Evolutionary conservation across 1,140 invertebrate species (phyloP).

Genomic region (Formica selysi): DNA sequence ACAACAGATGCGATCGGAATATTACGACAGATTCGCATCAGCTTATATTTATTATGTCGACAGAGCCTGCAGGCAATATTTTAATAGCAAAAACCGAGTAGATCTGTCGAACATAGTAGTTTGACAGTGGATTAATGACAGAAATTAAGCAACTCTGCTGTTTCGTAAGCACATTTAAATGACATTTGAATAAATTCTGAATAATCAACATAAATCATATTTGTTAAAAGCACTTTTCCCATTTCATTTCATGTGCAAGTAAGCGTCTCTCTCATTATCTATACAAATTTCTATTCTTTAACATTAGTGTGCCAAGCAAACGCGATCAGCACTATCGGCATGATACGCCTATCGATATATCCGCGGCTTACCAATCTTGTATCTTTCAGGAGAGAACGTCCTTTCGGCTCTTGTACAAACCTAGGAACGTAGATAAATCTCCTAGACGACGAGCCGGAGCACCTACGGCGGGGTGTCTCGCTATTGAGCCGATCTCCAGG

Average conservation of each 20-base stretch:
- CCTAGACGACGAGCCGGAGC: slow-evolving; percentile 54
- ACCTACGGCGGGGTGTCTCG: slow-evolving; percentile 51
- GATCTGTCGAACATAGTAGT: neutral
- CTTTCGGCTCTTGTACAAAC: neutral
- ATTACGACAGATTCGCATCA: neutral
- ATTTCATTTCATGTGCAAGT: neutral
- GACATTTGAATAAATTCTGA: neutral
- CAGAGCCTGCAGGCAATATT: neutral
- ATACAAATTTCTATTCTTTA: neutral
- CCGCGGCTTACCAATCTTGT: slow-evolving; percentile 26
- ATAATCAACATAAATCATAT: neutral
- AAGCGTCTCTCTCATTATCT: neutral
- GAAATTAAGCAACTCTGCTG: neutral
- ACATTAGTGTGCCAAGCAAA: neutral
- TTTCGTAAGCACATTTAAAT: neutral
- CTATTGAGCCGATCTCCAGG: slow-evolving; percentile 67
- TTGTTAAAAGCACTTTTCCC: neutral
- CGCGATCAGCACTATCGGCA: neutral
- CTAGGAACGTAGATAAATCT: slow-evolving; percentile 69
- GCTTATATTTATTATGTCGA: neutral
- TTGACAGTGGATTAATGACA: neutral
- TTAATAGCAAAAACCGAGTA: neutral
- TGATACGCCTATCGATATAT: neutral
- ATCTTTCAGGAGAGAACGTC: slow-evolving; percentile 17
- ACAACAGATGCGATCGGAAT: neutral